phyloP scores from a whole-genome alignment of 2,113 vertebrate species.

The Cyphomyrus plagiostoma region DNA sequence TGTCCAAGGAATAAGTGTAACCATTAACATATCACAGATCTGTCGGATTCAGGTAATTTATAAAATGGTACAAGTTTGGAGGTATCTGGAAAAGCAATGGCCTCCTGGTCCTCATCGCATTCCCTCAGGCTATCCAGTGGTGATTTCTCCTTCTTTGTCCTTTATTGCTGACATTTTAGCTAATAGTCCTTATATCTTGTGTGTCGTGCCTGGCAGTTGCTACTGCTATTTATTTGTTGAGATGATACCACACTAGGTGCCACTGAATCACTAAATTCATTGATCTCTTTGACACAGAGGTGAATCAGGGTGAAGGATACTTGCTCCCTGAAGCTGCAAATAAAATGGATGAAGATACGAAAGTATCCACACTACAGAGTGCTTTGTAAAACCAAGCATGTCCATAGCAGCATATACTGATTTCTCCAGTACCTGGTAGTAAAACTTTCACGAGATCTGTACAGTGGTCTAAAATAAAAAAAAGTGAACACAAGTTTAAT shows the following conservation, averaged over 20 bases:
- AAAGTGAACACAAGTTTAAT: not conserved
- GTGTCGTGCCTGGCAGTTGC: not conserved
- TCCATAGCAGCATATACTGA: not conserved
- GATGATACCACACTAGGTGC: not conserved
- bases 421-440: not conserved
- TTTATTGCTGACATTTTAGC: not conserved
- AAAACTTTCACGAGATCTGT: not conserved
- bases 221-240: not conserved
- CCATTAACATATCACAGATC: not conserved
- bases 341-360: not conserved
- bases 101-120: not conserved
- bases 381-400: not conserved
- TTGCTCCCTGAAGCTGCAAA: not conserved
- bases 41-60: not conserved
- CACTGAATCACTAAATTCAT: not conserved
- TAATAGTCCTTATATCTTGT: not conserved
- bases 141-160: not conserved
- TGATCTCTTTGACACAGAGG: not conserved
- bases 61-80: not conserved
- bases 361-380: not conserved
- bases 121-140: not conserved
- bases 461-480: not conserved
- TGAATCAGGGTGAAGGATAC: not conserved
- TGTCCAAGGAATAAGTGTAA: not conserved
- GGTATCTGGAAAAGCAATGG: not conserved